Percentiles rank a stretch among this genome's conserved stretches.
phyloP scores from a whole-genome alignment of 2,113 vertebrate species.

The Hippocampus mohnikei region DNA sequence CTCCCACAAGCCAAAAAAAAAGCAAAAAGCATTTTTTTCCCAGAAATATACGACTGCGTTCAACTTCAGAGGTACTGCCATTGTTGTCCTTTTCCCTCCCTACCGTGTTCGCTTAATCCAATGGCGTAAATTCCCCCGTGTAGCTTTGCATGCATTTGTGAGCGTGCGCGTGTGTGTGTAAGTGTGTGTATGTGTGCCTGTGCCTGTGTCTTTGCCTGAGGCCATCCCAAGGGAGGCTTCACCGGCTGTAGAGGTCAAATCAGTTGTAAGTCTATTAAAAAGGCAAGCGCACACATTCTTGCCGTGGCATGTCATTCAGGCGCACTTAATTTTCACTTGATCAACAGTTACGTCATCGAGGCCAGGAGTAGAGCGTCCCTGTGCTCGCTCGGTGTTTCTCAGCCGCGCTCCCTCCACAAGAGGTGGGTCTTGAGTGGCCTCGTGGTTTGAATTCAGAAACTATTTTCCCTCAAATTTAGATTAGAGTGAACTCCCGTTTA shows the following conservation, averaged over 20 bases:
- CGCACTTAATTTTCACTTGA: constrained; percentile 73
- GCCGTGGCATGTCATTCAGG: constrained; percentile 70
- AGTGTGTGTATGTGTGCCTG: constrained; percentile 19
- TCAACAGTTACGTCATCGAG: constrained; percentile 60
- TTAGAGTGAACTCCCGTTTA: no score
- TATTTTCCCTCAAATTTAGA: neutral
- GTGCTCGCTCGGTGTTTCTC: constrained; percentile 1
- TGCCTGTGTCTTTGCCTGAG: constrained; percentile 49
- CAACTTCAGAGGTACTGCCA: neutral
- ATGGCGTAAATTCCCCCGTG: constrained; percentile 29
- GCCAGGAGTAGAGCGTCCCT: constrained; percentile 20
- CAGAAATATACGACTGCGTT: neutral
- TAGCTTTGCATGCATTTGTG: constrained; percentile 48
- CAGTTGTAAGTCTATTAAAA: constrained; percentile 84
- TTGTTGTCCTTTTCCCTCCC: neutral
- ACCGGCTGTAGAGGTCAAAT: constrained; percentile 82
- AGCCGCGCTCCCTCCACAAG: neutral
- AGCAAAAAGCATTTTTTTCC: neutral
- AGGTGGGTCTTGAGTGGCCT: neutral
- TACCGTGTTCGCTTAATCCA: constrained; percentile 23
- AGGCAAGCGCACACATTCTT: constrained; percentile 69
- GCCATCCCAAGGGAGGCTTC: constrained; percentile 76
- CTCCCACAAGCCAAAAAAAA: neutral
- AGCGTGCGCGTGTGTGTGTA: constrained; percentile 27
- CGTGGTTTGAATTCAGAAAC: neutral